Percentiles rank a stretch among this genome's conserved stretches.
phyloP scores from a whole-genome alignment of 2,113 vertebrate genomes.

The Festucalex cinctus region DNA sequence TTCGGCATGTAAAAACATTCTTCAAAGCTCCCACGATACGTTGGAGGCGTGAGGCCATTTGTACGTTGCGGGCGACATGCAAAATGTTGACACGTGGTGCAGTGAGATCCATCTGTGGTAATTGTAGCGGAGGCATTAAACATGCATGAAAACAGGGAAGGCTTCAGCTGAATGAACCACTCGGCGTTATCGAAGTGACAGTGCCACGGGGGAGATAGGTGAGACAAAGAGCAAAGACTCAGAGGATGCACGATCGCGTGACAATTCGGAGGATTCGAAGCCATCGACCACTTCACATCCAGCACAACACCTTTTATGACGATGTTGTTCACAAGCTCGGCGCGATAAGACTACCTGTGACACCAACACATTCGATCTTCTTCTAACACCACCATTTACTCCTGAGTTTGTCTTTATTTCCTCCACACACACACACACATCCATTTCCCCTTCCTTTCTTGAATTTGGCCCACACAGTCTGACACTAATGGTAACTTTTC shows the following conservation, averaged over 20 bases:
- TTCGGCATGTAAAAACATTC: conserved; percentile 37
- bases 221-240: conserved; percentile 21
- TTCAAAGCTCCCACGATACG: conserved; percentile 21
- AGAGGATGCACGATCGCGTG: conserved; percentile 37
- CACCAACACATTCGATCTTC: conserved; percentile 7
- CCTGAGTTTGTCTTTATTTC: not conserved
- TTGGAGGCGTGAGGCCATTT: conserved; percentile 31
- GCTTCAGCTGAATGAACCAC: conserved; percentile 25
- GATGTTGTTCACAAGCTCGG: conserved; percentile 9
- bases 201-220: not conserved
- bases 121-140: conserved; percentile 42
- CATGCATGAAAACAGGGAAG: conserved; percentile 35
- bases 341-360: conserved; percentile 5
- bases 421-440: not conserved
- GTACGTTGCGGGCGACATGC: conserved; percentile 12
- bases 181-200: conserved; percentile 1
- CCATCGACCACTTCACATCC: conserved; percentile 39
- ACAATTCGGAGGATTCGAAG: conserved; percentile 23
- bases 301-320: conserved; percentile 25
- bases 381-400: not conserved
- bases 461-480: conserved; percentile 15
- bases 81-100: conserved; percentile 30
- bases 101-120: conserved; percentile 32
- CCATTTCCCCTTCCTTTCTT: conserved; percentile 15
- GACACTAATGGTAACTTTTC: conserved; percentile 35